These are phyloP conservation scores for Papio anubis DNA, from an alignment of 2,113 vertebrate species.

Conservation along the genomic window DNA sequence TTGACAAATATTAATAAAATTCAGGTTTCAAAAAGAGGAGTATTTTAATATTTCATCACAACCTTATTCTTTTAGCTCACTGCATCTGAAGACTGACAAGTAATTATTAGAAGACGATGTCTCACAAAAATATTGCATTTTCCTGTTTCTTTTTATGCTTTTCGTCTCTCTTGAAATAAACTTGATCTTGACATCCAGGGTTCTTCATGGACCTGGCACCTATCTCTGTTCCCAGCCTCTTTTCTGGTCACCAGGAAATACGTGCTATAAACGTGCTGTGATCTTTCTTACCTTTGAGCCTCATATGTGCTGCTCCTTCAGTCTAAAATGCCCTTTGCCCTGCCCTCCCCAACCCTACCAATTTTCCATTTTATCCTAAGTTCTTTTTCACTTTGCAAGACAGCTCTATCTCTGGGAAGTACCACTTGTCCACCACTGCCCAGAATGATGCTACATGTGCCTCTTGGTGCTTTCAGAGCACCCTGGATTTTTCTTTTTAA, in stretches of 20 bases:
- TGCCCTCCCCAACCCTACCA: neutral
- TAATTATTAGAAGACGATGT: conserved; percentile 50
- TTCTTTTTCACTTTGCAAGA: neutral
- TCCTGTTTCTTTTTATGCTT: neutral
- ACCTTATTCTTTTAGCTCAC: conserved; percentile 68
- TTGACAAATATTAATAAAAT: conserved; percentile 34
- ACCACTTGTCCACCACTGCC: neutral
- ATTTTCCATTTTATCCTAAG: neutral
- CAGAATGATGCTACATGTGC: neutral
- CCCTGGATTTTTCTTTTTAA: neutral
- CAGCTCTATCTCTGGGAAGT: neutral
- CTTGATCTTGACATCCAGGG: neutral
- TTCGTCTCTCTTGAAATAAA: neutral
- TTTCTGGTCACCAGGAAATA: neutral
- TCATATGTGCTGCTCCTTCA: neutral
- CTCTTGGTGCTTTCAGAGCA: no score
- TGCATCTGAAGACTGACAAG: neutral
- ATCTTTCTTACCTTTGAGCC: neutral
- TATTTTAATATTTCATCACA: conserved; percentile 70
- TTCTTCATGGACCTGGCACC: neutral
- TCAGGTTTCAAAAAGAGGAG: neutral
- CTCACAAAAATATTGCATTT: neutral
- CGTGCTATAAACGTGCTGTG: neutral
- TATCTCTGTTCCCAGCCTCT: neutral
- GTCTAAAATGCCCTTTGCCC: neutral